These are phyloP conservation scores for Calyptommatus sinebrachiatus DNA, from an alignment of 2,113 vertebrate genomes.

Conservation along the genomic window DNA sequence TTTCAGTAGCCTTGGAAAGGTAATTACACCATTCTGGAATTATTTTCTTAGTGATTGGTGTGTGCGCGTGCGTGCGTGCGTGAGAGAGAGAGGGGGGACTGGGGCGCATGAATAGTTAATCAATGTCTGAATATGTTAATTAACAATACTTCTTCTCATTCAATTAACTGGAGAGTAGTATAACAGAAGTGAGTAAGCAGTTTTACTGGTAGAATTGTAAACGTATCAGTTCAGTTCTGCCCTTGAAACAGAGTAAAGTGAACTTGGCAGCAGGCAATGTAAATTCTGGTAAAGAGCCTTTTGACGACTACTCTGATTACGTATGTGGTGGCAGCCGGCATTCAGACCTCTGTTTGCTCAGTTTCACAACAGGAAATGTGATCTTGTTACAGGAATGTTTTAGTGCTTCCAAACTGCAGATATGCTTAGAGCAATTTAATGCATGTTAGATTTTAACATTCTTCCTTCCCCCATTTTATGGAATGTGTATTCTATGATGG, in stretches of 20 bases:
- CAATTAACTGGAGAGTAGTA: not conserved
- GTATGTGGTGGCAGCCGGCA: not conserved
- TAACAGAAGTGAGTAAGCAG: not conserved
- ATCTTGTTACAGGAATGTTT: not conserved
- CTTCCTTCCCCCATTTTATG: not conserved
- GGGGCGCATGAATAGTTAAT: not conserved
- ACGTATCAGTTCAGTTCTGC: not conserved
- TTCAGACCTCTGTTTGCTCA: slow-evolving; percentile 21
- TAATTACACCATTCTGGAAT: not conserved
- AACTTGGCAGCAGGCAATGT: slow-evolving; percentile 7
- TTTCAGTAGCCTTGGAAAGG: not conserved
- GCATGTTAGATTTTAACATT: not conserved
- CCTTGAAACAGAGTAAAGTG: not conserved
- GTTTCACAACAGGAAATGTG: slow-evolving; percentile 56
- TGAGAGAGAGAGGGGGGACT: no score
- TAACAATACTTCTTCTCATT: not conserved
- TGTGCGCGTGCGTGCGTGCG: no score
- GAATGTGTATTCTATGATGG: not conserved
- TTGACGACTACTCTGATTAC: not conserved
- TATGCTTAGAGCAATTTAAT: not conserved
- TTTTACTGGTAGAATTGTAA: slow-evolving; percentile 13
- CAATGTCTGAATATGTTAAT: slow-evolving; percentile 3
- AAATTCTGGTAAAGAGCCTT: slow-evolving; percentile 28
- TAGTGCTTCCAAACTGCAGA: not conserved
- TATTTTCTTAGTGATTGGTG: not conserved